Evolutionary conservation across 2,888 invertebrate genomes (phyloP), one percentile per base, ranked within the genome.

Genomic region (Agrotis exclamationis): DNA sequence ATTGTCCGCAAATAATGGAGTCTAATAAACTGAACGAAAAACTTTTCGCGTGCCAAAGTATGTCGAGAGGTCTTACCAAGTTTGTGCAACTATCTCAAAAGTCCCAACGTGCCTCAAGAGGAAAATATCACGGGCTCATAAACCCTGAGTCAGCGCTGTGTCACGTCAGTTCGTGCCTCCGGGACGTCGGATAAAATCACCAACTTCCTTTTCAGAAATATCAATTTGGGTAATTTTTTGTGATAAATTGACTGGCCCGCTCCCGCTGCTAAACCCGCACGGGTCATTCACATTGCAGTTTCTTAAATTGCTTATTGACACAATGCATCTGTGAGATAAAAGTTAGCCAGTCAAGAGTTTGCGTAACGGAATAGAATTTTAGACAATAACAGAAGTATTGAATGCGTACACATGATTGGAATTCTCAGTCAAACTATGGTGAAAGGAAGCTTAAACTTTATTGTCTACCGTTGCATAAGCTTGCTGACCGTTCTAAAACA

Each of bases 391-490:
- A 65, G 28, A 71, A 53, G 62, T 73, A 71, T 73, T 66, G 54
- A 65, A 70, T 33, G 24, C 48, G 64, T 72, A 65, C 54, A 71
- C 70, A 74, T 65, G 65, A 77, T 79, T 78, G 74, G 75, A 81
- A 80, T 84, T 83, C 77, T 58, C 74, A 72, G 59, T 79, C 78
- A 73, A 71, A 79, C 76, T 86, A 87, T 80, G 82, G 92, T 92
- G 92, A 92, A 92, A 92, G 92, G 90, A 86, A 86, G 85, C 76
- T 80, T 86, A 87, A 89, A 88, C 88, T 90, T 92, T 91, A 92
- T 91, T 89, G 88, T 89, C 68, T 80, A 74, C 64, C 67, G 76
- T 93, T 92, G 87, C 90, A 87, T 90, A 92, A 92, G 86, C 83
- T 83, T 73, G 51, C 87, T 89, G 89, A 87, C 90, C 90, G 83